phyloP scores from a whole-genome alignment of 1,140 invertebrate species.

The Caenorhabditis brenneri region DNA sequence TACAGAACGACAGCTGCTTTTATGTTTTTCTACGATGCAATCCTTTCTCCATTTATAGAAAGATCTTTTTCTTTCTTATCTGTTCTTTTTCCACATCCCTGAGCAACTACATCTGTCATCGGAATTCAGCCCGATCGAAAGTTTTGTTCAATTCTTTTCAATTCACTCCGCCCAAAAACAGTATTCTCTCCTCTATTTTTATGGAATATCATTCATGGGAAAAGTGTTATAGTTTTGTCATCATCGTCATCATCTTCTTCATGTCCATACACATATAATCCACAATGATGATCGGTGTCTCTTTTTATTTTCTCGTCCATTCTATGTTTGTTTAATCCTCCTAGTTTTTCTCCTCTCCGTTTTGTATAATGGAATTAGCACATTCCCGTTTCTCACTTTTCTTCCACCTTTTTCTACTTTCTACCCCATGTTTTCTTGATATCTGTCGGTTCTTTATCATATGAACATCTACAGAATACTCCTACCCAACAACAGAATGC shows the following conservation, averaged over 20 bases:
- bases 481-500: not conserved
- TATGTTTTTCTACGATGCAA: no score
- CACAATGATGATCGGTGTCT: not conserved
- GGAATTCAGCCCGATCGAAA: no score
- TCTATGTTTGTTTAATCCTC: constrained; percentile 34
- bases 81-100: no score
- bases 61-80: no score
- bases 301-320: no score
- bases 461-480: not conserved
- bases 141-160: no score
- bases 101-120: no score
- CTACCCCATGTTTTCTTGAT: not conserved
- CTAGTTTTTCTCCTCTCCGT: not conserved
- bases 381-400: not conserved
- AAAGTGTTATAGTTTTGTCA: not conserved
- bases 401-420: not conserved
- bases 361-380: constrained; percentile 38
- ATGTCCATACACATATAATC: not conserved
- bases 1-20: no score
- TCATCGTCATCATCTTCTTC: not conserved
- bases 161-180: no score
- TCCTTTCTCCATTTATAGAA: no score
- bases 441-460: not conserved
- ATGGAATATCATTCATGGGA: not conserved
- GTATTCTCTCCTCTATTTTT: no score